Conservation (phyloP, 64 coral and sea anemone genomes). For the Montipora efflorescens region DNA sequence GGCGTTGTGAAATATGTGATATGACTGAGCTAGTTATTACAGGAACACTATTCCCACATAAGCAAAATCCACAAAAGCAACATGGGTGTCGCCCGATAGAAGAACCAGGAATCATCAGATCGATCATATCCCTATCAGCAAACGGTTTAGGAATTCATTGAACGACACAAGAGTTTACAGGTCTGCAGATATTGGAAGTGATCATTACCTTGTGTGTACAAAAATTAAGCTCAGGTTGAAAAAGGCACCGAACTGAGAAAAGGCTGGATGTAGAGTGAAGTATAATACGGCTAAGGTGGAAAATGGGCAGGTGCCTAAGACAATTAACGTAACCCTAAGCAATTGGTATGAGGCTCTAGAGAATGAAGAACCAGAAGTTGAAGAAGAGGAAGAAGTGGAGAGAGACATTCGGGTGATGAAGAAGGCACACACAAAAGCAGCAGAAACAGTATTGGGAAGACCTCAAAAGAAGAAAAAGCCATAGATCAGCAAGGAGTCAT, state of each 20-base stretch:
- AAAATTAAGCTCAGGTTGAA: not conserved
- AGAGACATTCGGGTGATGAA: slow-evolving; percentile 48
- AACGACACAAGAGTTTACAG: slow-evolving; percentile 28
- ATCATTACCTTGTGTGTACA: slow-evolving; percentile 38
- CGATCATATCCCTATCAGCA: slow-evolving; percentile 23
- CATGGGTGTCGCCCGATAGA: not conserved
- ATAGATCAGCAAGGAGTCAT: slow-evolving; percentile 29
- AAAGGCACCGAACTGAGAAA: not conserved
- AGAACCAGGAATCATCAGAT: slow-evolving; percentile 30
- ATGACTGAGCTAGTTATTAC: slow-evolving; percentile 58
- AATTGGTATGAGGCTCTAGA: slow-evolving; percentile 8
- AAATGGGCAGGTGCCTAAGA: not conserved
- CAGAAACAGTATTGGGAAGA: slow-evolving; percentile 33
- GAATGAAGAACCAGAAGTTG: slow-evolving; percentile 18
- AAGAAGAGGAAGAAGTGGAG: slow-evolving; percentile 31
- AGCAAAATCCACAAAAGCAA: slow-evolving; percentile 10
- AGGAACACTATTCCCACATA: slow-evolving; percentile 27
- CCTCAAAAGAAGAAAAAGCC: slow-evolving; percentile 42
- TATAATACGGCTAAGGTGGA: not conserved
- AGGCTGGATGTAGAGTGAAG: slow-evolving; percentile 12
- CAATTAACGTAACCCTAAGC: not conserved
- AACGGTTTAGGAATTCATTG: slow-evolving; percentile 16
- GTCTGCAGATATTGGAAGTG: slow-evolving; percentile 5
- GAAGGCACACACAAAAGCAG: slow-evolving; percentile 39
- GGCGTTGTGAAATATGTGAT: slow-evolving; percentile 28